Conservation (phyloP, 2,113 vertebrate species). For the Dicerorhinus sumatrensis region DNA sequence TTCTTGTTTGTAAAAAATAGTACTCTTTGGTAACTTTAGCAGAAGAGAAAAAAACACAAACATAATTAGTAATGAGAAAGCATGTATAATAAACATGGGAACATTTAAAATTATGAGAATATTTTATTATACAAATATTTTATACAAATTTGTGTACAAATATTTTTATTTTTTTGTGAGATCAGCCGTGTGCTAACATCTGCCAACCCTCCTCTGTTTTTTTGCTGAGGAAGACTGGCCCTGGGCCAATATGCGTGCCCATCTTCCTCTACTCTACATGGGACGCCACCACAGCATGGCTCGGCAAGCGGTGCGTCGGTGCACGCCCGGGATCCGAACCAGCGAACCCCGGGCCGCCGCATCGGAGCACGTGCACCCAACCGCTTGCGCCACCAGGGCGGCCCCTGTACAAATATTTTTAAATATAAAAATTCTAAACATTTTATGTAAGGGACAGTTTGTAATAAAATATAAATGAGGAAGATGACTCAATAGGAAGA, state of each 20-base stretch:
- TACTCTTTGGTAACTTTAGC: not conserved
- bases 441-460: not conserved
- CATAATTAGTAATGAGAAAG: not conserved
- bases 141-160: not conserved
- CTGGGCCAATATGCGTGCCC: no score
- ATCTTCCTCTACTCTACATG: no score
- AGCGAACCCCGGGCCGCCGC: no score
- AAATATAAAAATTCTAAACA: not conserved
- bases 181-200: no score
- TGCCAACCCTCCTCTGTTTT: no score
- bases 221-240: no score
- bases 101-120: not conserved
- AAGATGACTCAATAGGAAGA: not conserved
- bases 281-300: no score
- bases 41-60: not conserved
- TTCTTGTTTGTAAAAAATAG: not conserved
- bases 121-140: not conserved
- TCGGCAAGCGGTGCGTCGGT: no score
- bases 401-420: not conserved
- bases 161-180: no score
- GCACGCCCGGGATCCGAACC: no score
- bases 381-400: no score
- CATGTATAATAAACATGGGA: not conserved
- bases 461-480: not conserved
- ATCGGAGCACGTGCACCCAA: no score